These are phyloP conservation scores for Chloropsis cyanopogon DNA, from an alignment of 2,113 vertebrate genomes.

Conservation along the genomic window DNA sequence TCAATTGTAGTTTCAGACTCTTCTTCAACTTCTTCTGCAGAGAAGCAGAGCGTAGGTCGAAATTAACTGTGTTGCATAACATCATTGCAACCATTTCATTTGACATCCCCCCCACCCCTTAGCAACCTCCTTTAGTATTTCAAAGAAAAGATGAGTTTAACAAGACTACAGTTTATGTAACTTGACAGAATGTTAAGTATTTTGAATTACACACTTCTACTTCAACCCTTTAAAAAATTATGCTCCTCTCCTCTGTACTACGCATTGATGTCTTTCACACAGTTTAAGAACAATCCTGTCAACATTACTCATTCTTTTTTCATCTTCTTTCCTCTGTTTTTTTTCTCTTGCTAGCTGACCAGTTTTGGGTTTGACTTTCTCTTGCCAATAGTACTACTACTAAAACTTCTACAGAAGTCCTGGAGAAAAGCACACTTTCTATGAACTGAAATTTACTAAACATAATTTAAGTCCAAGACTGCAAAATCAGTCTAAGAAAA, in stretches of 20 bases:
- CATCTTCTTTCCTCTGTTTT: neutral
- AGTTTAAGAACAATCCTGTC: neutral
- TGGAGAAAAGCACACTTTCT: neutral
- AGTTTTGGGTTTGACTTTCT: neutral
- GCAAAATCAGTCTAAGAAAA: neutral
- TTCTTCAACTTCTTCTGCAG: constrained; percentile 94
- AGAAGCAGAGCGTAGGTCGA: constrained; percentile 60
- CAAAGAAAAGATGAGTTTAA: constrained; percentile 10
- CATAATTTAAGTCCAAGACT: neutral
- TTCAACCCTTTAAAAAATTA: neutral
- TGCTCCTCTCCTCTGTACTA: neutral
- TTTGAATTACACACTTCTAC: constrained; percentile 6
- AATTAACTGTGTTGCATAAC: constrained; percentile 51
- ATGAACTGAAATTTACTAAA: neutral
- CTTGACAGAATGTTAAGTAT: constrained; percentile 19
- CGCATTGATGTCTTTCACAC: neutral
- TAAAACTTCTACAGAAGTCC: neutral
- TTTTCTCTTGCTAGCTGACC: neutral
- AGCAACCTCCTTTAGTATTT: constrained; percentile 19
- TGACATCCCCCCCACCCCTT: constrained; percentile 21
- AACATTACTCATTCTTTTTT: neutral
- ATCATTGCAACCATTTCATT: constrained; percentile 7
- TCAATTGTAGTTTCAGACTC: constrained; percentile 89
- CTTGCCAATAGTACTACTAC: neutral
- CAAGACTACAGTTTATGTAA: constrained; percentile 41